Evolutionary conservation across 1,140 invertebrate species (phyloP).

Genomic region (Charaxes varanes): DNA sequence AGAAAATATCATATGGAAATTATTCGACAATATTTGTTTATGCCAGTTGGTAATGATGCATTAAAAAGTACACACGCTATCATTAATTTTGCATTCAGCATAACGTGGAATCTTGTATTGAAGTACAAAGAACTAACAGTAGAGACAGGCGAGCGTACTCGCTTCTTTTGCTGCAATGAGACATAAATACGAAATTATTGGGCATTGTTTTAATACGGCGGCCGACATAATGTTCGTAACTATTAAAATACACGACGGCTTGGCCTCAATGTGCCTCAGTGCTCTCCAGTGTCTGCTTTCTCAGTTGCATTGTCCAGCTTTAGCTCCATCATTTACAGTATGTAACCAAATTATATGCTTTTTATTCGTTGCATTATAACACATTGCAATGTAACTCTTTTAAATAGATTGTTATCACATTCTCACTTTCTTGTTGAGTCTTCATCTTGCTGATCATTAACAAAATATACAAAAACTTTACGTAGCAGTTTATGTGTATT

Average conservation of each 20-base stretch:
- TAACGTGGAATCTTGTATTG: constrained; percentile 2
- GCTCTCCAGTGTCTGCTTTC: constrained; percentile 34
- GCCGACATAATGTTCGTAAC: constrained; percentile 40
- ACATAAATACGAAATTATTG: constrained; percentile 65
- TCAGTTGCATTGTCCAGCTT: constrained; percentile 29
- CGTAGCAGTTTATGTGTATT: no score
- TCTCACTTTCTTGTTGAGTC: no score
- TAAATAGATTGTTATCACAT: no score
- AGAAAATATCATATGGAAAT: not conserved
- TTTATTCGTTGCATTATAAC: not conserved
- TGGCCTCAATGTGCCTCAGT: constrained; percentile 52
- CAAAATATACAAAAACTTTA: no score
- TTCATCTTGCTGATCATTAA: no score
- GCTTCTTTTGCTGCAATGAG: constrained; percentile 45
- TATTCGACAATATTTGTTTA: constrained; percentile 5
- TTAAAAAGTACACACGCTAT: constrained; percentile 21
- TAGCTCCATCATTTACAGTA: constrained; percentile 17
- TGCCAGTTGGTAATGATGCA: constrained; percentile 4
- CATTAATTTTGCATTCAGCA: constrained; percentile 15
- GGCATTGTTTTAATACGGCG: constrained; percentile 64
- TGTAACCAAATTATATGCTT: not conserved
- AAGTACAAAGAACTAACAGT: constrained; percentile 18
- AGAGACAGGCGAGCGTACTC: constrained; percentile 21
- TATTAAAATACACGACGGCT: constrained; percentile 58
- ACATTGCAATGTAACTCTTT: no score